A percentile compares a stretch with the other conserved stretches of the same genome.
Evolutionary conservation across 2,888 invertebrate species (phyloP).

Genomic region (Hymenopus coronatus): DNA sequence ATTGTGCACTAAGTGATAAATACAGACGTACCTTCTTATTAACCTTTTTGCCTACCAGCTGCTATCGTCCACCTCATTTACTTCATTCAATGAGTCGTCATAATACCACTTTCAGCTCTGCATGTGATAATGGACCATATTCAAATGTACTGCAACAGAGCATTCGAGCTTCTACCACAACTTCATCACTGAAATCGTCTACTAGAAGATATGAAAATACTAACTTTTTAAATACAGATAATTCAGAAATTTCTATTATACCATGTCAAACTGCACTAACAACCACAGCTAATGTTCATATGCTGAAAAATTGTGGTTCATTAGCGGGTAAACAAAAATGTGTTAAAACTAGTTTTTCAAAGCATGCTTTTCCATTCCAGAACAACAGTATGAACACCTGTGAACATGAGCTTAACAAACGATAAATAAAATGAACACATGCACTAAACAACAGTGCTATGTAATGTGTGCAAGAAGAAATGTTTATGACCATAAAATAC

Average conservation of each 20-base stretch:
- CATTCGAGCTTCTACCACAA: background rate
- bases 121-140: constrained; percentile 4
- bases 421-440: background rate
- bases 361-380: background rate
- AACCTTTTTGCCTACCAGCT: constrained; percentile 41
- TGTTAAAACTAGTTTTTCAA: background rate
- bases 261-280: background rate
- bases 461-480: background rate
- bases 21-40: constrained; percentile 59
- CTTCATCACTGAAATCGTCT: background rate
- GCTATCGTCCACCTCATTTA: background rate
- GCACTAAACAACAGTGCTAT: background rate
- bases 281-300: background rate
- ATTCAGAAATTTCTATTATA: background rate
- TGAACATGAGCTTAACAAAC: background rate
- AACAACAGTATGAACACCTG: background rate
- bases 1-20: constrained; percentile 72
- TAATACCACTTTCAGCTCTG: constrained; percentile 4
- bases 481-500: background rate
- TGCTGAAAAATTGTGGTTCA: background rate
- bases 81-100: background rate
- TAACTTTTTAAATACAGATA: background rate
- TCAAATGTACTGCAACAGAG: background rate
- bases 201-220: background rate
- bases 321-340: background rate